Base-by-base conservation (phyloP, 2,888 invertebrate genomes). In the Nymphalis c-album region DNA sequence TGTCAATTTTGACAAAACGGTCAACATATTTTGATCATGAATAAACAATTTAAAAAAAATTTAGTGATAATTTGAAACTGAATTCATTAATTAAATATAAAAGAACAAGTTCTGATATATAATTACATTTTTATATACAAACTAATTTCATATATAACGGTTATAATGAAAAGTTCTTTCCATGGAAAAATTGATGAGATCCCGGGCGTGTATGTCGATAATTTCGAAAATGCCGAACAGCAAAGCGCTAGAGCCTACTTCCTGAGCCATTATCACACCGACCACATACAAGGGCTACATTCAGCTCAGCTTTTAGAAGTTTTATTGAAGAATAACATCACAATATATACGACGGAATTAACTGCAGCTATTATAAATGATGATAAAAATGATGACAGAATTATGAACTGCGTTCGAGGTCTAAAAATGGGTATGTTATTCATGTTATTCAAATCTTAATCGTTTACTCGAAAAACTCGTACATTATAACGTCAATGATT, bases 261-360 rank as follows among this genome's bases (percentile, higher is more conserved):
- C 77, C 78, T 95, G 7, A 95, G 95, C 45, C 95, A 95, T 75
- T 95, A 93, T 71, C 95, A 95, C 73, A 74, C 77, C 0, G 95
- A 95, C 79, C 95, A 95, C 75, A 94, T 93, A 76, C 64, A 77
- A 6, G 95, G 95, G 0, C 76, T 95, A 2, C 67, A 73, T 18
- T 67, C 60, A 0, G 0, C 47, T 0, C 45, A 10, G 0, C 76
- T 86, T 2, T 60, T 77, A 0, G 45, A 67, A 2, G 26, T 70
- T 0, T 65, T 86, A 18, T 51, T n/a, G 6, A 47, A 59, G 16
- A 70, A 67, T 13, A 67, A 78, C 0, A 70, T 78, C 0, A 73
- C 78, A 0, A 82, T 90, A 1, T 86, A 85, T 31, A 84, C 82
- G 68, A 81, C 84, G 0, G 78, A 82, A 20, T 59, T 78, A 1